These are phyloP conservation scores for Magallana ariakensis DNA, from an alignment of 1,140 invertebrate species.

Conservation along the genomic window DNA sequence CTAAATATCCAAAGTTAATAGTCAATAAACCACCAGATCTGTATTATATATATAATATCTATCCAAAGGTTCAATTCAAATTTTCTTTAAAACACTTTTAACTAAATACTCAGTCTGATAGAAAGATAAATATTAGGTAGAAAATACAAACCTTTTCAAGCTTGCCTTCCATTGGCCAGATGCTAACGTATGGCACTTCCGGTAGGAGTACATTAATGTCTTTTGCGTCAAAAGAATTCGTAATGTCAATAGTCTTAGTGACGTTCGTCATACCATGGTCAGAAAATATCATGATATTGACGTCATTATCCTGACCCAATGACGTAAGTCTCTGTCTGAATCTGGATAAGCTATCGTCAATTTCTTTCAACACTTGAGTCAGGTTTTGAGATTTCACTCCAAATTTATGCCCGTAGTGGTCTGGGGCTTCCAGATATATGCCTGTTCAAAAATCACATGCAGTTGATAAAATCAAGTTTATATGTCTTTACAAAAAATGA, in stretches of 20 bases:
- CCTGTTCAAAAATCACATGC: constrained; percentile 49
- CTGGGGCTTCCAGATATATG: constrained; percentile 70
- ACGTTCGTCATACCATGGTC: constrained; percentile 80
- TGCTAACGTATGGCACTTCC: constrained; percentile 70
- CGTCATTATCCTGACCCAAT: constrained; percentile 56
- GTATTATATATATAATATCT: no score
- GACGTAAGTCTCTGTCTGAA: constrained; percentile 64
- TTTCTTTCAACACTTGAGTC: constrained; percentile 58
- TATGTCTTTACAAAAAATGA: no score
- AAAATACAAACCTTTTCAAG: constrained; percentile 60
- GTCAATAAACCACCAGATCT: no score
- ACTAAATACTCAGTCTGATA: no score
- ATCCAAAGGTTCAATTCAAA: no score
- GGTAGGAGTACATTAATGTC: constrained; percentile 73
- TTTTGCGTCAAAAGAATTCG: constrained; percentile 65
- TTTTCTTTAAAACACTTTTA: no score
- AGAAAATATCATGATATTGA: constrained; percentile 80
- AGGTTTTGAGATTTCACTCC: constrained; percentile 65
- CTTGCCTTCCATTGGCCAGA: constrained; percentile 70
- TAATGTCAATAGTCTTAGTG: constrained; percentile 72
- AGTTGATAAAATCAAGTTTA: background rate
- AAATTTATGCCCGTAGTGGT: constrained; percentile 69
- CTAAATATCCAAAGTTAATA: no score
- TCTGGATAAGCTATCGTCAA: constrained; percentile 69
- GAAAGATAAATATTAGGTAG: no score